Evolutionary conservation across 2,797 vertebrate species (phyloP), one percentile per base, ranked within the genome.

Genomic region (Parambassis ranga): DNA sequence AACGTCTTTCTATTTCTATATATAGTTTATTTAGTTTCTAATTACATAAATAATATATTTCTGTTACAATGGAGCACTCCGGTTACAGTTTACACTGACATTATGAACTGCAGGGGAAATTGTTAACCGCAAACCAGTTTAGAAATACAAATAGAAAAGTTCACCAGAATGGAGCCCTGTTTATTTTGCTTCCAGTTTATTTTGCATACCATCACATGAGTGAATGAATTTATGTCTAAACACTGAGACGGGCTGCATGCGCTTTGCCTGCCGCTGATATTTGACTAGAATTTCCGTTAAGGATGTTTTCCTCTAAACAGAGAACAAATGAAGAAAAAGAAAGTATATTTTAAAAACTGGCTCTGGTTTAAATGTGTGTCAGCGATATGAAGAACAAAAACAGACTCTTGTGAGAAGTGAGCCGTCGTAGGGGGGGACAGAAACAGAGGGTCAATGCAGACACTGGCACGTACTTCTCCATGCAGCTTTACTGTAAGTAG

Each of bases 281-380:
- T 77, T 66, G 38, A 59, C 52, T 55, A 65, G 30, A 64, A 32
- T 67, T 83, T 85, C 75, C 68, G 20, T 52, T 16, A 23, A 79
- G 83, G 83, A 89, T 84, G 81, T 84, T 72, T 75, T 75, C 37
- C 10, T 60, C 68, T 48, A 83, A 84, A 85, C 64, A 84, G 38
- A 24, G 49, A 53, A 31, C 61, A 22, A 49, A 32, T 46, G 6
- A 31, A 4, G 8, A 23, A 9, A 10, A 39, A 48, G 7, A 24
- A 41, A 6, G 5, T 11, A 5, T 9, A 16, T 56, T 33, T 58
- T 13, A 33, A 44, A 47, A n/a, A n/a, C n/a, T n/a, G n/a, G n/a
- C n/a, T n/a, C n/a, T n/a, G n/a, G n/a, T n/a, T 32, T 9, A 11
- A 22, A 32, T 42, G n/a, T 8, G 10, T 8, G 18, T 7, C 15